phyloP scores from a whole-genome alignment of 1,140 invertebrate genomes.

The Argopecten irradians region DNA sequence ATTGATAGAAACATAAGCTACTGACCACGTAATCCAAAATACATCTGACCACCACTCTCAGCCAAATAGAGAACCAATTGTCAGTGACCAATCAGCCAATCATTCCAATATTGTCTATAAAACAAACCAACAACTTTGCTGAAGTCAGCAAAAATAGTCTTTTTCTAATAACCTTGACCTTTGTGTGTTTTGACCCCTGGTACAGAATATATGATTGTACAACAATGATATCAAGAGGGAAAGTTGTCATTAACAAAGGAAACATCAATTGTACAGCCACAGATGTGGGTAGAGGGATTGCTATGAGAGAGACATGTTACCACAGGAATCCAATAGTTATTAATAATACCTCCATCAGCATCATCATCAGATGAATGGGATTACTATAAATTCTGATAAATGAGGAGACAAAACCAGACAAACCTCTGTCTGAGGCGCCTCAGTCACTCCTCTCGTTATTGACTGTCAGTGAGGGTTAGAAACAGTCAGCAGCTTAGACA shows the following conservation, averaged over 20 bases:
- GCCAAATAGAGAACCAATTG: not conserved
- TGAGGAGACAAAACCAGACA: too few species aligned
- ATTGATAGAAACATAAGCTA: not conserved
- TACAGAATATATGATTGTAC: not conserved
- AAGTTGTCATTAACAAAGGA: not conserved
- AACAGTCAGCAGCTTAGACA: too few species aligned
- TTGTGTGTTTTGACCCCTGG: not conserved
- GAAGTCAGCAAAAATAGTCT: not conserved
- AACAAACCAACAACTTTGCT: not conserved
- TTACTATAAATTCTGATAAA: too few species aligned
- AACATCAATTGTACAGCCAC: not conserved
- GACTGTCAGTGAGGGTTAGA: too few species aligned
- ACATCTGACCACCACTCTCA: not conserved
- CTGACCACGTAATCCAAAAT: not conserved
- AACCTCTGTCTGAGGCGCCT: too few species aligned
- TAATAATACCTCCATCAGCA: too few species aligned
- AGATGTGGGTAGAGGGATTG: too few species aligned
- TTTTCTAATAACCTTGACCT: not conserved
- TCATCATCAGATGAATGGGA: too few species aligned
- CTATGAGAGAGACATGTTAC: too few species aligned
- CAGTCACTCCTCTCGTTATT: too few species aligned
- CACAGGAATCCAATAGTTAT: too few species aligned
- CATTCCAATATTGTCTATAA: not conserved
- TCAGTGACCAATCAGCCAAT: too few species aligned
- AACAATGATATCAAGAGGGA: not conserved